These are phyloP conservation scores for Bombus waltoni DNA, from an alignment of 1,140 invertebrate species.

Conservation along the genomic window DNA sequence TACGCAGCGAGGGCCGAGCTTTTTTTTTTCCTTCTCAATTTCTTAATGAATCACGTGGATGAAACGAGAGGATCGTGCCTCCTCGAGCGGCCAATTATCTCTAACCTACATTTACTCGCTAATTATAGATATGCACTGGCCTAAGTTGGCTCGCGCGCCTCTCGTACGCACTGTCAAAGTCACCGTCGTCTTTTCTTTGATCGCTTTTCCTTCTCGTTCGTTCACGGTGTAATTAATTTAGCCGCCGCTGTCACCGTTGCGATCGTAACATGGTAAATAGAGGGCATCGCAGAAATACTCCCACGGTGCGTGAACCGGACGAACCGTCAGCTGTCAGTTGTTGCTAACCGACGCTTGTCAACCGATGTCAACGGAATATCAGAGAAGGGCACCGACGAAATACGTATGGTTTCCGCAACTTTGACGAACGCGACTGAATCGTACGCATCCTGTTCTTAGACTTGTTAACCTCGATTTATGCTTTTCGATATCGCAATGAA, in stretches of 20 bases:
- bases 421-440: slow-evolving; percentile 15
- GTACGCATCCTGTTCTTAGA: background rate
- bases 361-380: slow-evolving; percentile 11
- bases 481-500: background rate
- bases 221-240: slow-evolving; percentile 7
- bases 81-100: slow-evolving; percentile 24
- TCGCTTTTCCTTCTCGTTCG: background rate
- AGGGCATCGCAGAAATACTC: slow-evolving; percentile 15
- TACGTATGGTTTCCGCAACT: background rate
- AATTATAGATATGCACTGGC: background rate
- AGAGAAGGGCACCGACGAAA: background rate
- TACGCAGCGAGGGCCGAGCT: background rate
- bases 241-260: too few relatives aligned
- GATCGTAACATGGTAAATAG: background rate
- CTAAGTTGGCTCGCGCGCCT: background rate
- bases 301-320: background rate
- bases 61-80: background rate
- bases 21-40: background rate
- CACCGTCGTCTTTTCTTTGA: background rate
- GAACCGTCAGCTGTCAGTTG: slow-evolving; percentile 40
- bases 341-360: slow-evolving; percentile 36
- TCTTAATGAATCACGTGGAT: slow-evolving; percentile 1
- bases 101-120: background rate
- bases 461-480: background rate
- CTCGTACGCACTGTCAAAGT: background rate